Evolutionary conservation across 2,797 vertebrate genomes (phyloP).

Genomic region (Pseudotriccus pelzelni): DNA sequence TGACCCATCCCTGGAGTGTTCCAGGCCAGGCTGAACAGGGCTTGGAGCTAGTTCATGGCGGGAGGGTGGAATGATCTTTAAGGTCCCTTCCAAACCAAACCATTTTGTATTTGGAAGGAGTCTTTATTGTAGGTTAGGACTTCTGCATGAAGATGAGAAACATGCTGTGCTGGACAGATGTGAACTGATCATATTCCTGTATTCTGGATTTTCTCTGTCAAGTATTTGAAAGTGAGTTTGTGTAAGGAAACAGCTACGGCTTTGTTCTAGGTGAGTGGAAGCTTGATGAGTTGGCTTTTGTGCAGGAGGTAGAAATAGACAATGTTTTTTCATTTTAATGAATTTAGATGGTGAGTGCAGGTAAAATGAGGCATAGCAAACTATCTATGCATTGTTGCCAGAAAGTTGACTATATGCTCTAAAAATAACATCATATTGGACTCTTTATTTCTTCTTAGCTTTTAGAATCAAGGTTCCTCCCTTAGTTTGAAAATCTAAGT

Average conservation of each 20-base stretch:
- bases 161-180: neutral
- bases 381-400: neutral
- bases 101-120: neutral
- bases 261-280: conserved; percentile 17
- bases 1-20: neutral
- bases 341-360: neutral
- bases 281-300: neutral
- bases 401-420: neutral
- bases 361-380: neutral
- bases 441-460: neutral
- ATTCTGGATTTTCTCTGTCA: neutral
- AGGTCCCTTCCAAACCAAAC: neutral
- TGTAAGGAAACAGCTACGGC: neutral
- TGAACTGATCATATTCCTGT: neutral
- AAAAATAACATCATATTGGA: neutral
- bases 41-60: neutral
- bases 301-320: neutral
- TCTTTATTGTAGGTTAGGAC: neutral
- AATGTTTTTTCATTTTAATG: neutral
- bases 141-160: neutral
- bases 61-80: neutral
- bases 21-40: rapidly evolving
- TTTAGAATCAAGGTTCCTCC: neutral
- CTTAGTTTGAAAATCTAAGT: neutral
- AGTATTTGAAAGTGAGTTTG: neutral